A percentile compares a stretch with the other conserved stretches of the same genome.
phyloP scores from a whole-genome alignment of 2,888 invertebrate genomes.

The Archips crataeganus region DNA sequence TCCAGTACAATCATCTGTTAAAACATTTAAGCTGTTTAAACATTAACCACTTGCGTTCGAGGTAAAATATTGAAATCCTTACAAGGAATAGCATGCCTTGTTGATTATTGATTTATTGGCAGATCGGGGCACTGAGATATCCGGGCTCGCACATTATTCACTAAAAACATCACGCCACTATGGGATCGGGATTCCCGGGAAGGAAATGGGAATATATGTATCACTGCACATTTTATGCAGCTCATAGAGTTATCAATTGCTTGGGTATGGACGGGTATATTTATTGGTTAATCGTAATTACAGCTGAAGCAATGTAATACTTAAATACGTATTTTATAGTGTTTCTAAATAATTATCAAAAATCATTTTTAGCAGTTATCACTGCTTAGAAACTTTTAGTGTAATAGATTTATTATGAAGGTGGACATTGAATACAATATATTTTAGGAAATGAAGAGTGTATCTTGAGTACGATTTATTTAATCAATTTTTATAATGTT shows the following conservation, averaged over 20 bases:
- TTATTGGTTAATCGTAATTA: constrained; percentile 9
- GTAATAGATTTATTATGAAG: background rate
- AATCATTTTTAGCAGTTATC: too few species aligned
- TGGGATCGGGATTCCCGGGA: constrained; percentile 54
- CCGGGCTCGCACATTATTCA: constrained; percentile 73
- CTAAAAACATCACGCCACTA: constrained; percentile 70
- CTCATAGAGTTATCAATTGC: constrained; percentile 30
- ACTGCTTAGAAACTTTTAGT: background rate
- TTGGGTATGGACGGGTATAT: background rate
- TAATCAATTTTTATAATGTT: too few species aligned
- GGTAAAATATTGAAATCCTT: constrained; percentile 34
- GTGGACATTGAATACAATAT: too few species aligned
- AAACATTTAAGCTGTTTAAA: constrained; percentile 36
- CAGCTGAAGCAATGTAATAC: background rate
- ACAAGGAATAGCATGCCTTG: constrained; percentile 53
- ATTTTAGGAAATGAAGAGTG: background rate
- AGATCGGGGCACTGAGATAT: constrained; percentile 69
- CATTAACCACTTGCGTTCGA: constrained; percentile 24
- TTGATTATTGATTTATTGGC: constrained; percentile 76
- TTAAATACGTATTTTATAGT: background rate
- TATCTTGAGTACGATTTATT: too few species aligned
- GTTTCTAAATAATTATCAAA: background rate
- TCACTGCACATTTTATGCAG: constrained; percentile 43
- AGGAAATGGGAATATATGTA: constrained; percentile 65
- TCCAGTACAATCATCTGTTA: constrained; percentile 33